These are phyloP conservation scores for Drosophila melanocephala DNA, from an alignment of 2,888 invertebrate species.

Conservation along the genomic window DNA sequence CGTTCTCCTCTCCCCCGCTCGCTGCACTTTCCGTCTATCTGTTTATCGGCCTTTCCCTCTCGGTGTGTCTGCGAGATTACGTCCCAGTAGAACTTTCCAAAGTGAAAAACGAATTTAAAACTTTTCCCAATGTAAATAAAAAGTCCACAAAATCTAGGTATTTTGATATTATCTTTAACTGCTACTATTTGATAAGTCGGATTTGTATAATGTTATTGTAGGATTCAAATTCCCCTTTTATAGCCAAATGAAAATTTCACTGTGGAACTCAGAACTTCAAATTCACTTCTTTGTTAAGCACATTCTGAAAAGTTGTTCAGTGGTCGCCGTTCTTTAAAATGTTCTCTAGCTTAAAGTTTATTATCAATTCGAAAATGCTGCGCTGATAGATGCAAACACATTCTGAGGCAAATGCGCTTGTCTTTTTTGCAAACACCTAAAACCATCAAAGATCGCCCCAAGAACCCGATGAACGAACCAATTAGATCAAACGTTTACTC, in stretches of 20 bases:
- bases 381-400: conserved; percentile 30
- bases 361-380: conserved; percentile 27
- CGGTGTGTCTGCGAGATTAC: neutral
- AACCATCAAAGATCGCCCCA: conserved; percentile 34
- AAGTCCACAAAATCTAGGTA: neutral
- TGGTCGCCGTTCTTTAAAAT: neutral
- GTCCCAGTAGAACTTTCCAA: conserved; percentile 9
- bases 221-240: neutral
- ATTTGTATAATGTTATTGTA: neutral
- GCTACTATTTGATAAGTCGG: neutral
- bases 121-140: neutral
- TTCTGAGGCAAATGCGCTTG: neutral
- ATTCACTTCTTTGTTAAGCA: neutral
- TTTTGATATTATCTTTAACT: neutral
- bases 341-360: neutral
- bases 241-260: neutral
- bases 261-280: neutral
- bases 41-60: conserved; percentile 10
- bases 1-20: neutral
- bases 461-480: conserved; percentile 71
- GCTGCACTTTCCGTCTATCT: conserved; percentile 11
- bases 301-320: neutral
- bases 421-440: conserved; percentile 36
- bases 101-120: neutral
- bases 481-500: conserved; percentile 81